A percentile compares a stretch with the other conserved stretches of the same genome.
Conservation (phyloP, 2,888 invertebrate genomes). For the Pollenia griseotomentosa region DNA sequence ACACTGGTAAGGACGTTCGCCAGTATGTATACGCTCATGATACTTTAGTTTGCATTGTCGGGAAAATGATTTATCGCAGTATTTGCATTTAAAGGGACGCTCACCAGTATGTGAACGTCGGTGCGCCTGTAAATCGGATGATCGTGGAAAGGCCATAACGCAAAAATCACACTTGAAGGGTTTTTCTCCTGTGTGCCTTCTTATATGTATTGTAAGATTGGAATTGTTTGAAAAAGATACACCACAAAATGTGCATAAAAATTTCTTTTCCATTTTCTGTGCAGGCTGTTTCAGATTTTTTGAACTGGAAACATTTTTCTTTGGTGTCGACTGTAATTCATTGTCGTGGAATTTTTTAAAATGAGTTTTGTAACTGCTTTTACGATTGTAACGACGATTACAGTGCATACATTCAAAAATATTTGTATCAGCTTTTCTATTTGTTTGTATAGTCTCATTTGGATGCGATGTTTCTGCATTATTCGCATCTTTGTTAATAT, state of each 20-base stretch:
- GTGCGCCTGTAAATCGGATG: slow-evolving; percentile 87
- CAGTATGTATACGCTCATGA: slow-evolving; percentile 86
- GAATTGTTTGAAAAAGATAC: slow-evolving; percentile 87
- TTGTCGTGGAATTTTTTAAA: slow-evolving; percentile 78
- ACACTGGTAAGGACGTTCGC: slow-evolving; percentile 87
- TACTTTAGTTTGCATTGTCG: slow-evolving; percentile 87
- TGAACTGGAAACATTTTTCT: not conserved
- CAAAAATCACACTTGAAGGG: slow-evolving; percentile 88
- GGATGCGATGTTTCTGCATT: not conserved
- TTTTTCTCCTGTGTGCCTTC: slow-evolving; percentile 77
- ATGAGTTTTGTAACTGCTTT: slow-evolving; percentile 81
- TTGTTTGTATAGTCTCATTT: not conserved
- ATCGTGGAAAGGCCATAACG: slow-evolving; percentile 87
- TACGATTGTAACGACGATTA: slow-evolving; percentile 81
- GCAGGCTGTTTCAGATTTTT: slow-evolving; percentile 21
- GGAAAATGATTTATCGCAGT: slow-evolving; percentile 85
- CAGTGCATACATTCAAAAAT: slow-evolving; percentile 80
- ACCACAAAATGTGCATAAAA: slow-evolving; percentile 87
- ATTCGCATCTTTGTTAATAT: slow-evolving; percentile 13
- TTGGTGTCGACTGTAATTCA: slow-evolving; percentile 67
- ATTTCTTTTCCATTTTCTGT: slow-evolving; percentile 82
- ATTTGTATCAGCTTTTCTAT: slow-evolving; percentile 63
- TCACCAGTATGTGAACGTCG: slow-evolving; percentile 87
- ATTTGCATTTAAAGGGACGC: slow-evolving; percentile 85
- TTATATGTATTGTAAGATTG: slow-evolving; percentile 88